Base-by-base conservation (phyloP, 2,113 vertebrate genomes). In the Bos javanicus region DNA sequence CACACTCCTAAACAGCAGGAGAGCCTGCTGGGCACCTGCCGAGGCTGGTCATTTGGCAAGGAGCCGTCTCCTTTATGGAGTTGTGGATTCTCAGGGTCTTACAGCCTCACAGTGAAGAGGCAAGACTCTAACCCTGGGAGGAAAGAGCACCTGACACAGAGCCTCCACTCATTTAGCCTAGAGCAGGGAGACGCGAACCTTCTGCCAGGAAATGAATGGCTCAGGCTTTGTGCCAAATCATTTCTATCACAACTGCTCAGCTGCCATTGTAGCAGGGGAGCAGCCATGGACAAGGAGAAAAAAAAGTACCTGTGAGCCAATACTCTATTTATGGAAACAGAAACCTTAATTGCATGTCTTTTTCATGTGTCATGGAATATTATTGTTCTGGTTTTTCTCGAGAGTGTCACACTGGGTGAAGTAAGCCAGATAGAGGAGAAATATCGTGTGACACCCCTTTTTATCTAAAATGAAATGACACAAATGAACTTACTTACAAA, bases 171-270 rank as follows among this genome's bases (percentile, higher is more conserved):
- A 7, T 23, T 26, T 0, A 3, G 21, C 6, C 17, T 0, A 13
- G 6, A 21, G 67, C 9, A 16, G 50, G 5, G 56, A 26, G 8
- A 71, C 6, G 23, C 13, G 23, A 14, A 25, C 33, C 30, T 33
- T 30, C 90, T 19, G 26, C 39, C 25, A 36, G 43, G 17, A 25
- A 36, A 48, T 0, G 6, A n/a, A 43, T 0, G 14, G 43, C 5
- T 3, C 13, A 21, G 62, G 56, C 28, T 11, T 25, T 5, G 12
- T 1, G 3, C n/a, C 56, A 1, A 0, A 0, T 48, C 4, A 0
- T 7, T 74, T 30, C 39, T 39, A 39, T 80, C n/a, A 1, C 33
- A 2, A 5, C 2, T 3, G 5, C 80, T 17, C 50, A 12, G 16
- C 2, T 6, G 3, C 81, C 23, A 7, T 1, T 7, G 1, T 0